Percentiles rank a stretch among this genome's conserved stretches.
Evolutionary conservation across 2,888 invertebrate species (phyloP).

Genomic region (Hypolimnas misippus): DNA sequence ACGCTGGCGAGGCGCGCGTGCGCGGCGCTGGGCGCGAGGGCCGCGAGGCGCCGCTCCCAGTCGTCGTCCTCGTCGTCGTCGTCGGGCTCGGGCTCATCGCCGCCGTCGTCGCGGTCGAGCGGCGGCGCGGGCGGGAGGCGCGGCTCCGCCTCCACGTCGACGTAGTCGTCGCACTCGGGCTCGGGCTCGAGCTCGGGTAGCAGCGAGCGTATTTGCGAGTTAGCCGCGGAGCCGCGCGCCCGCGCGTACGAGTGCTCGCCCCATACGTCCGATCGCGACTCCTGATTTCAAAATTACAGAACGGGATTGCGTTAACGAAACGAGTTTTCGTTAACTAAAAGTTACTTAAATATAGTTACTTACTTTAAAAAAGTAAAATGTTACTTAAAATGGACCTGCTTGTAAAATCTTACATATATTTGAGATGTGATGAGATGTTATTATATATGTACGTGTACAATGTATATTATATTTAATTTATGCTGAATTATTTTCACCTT

Average conservation of each 20-base stretch:
- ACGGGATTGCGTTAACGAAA: not conserved
- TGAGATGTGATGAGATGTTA: too few relatives aligned
- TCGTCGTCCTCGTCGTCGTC: constrained; percentile 58
- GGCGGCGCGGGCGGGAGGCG: constrained; percentile 33
- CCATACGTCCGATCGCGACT: constrained; percentile 59
- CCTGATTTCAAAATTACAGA: constrained; percentile 31
- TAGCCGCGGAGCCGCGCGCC: constrained; percentile 46
- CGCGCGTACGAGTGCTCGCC: constrained; percentile 75
- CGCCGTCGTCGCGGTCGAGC: constrained; percentile 34
- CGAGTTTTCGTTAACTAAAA: too few relatives aligned
- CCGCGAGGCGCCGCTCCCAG: constrained; percentile 51
- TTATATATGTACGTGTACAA: too few relatives aligned
- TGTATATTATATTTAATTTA: too few relatives aligned
- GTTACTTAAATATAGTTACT: too few relatives aligned
- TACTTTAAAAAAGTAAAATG: too few relatives aligned
- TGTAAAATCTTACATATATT: too few relatives aligned
- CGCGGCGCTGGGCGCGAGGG: constrained; percentile 49
- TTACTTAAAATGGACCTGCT: too few relatives aligned
- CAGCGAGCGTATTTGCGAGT: constrained; percentile 47
- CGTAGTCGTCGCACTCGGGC: constrained; percentile 32
- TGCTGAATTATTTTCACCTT: too few relatives aligned
- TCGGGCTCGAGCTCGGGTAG: constrained; percentile 49
- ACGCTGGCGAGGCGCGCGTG: constrained; percentile 45
- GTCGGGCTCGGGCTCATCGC: constrained; percentile 31
- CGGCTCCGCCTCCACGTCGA: constrained; percentile 43